phyloP scores from a whole-genome alignment of 1,140 invertebrate species.

The Pygmarrhopalites habei region DNA sequence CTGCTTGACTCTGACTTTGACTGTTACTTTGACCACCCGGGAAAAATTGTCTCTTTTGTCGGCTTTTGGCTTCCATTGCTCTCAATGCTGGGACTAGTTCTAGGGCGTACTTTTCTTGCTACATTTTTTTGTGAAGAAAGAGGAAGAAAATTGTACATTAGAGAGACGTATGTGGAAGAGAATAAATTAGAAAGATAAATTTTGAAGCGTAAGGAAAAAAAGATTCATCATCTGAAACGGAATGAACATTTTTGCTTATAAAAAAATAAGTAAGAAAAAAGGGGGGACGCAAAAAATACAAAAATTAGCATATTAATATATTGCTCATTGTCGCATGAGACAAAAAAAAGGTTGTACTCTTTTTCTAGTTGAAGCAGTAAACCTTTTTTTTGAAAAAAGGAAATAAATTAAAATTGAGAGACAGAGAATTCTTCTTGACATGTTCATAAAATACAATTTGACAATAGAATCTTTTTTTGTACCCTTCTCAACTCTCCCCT shows the following conservation, averaged over 20 bases:
- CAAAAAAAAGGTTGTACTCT: no score
- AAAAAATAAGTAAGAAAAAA: neutral
- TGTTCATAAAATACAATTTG: no score
- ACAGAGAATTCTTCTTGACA: no score
- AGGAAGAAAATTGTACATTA: neutral
- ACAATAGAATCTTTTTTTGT: no score
- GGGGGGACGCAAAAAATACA: neutral
- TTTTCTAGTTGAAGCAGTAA: no score
- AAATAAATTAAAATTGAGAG: no score
- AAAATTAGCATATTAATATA: no score
- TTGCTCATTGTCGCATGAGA: no score
- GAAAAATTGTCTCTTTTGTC: neutral
- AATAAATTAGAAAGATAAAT: neutral
- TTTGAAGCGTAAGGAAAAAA: neutral
- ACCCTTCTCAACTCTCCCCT: no score
- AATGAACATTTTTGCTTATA: neutral
- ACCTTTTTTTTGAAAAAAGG: no score
- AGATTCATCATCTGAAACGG: neutral
- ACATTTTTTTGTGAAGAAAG: neutral
- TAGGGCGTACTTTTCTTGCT: neutral
- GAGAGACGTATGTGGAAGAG: neutral
- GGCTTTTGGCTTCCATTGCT: neutral
- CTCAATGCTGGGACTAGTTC: neutral
- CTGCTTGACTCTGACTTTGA: conserved; percentile 6
- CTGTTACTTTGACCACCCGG: neutral